Base-by-base conservation (phyloP, 2,888 invertebrate genomes). In the Catocala fraxini region DNA sequence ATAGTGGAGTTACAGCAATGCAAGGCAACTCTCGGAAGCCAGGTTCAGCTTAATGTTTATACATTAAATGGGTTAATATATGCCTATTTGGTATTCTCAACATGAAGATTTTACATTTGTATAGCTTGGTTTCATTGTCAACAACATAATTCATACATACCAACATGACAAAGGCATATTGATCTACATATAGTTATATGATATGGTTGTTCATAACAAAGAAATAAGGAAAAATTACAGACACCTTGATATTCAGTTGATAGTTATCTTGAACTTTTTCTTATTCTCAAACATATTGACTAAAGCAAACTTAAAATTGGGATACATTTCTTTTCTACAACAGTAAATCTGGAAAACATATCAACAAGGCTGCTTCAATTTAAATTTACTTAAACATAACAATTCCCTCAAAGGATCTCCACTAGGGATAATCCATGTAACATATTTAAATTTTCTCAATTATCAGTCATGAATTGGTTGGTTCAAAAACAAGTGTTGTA, bases 21-120 rank as follows among this genome's bases (percentile, higher is more conserved):
- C 7, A 42, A 42, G 42, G n/a, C 42, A 42, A 42, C n/a, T 42
- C n/a, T 42, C 6, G 35, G 35, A 43, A 43, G 43, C 43, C 43
- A 43, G n/a, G n/a, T n/a, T 39, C 35, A 39, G 11, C 45, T 5
- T 25, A 2, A 47, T 42, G 33, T n/a, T 59, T 59, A 42, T 41
- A 13, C 15, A 33, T 42, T 12, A 7, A 48, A 33, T 12, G 10
- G 12, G 25, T n/a, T 42, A 41, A 53, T 41, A 43, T 56, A 51
- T 56, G 15, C 60, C 34, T 33, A 25, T 34, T 55, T 46, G 11
- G 12, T 64, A 59, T 64, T 53, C 59, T 53, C 53, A 46, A 53
- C 51, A 53, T 52, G 25, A 42, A 68, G 70, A 64, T 49, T 80
- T 82, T 71, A 63, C 78, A 81, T 82, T 68, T 77, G 72, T 75